Evolutionary conservation across 2,113 vertebrate species (phyloP).

Genomic region (Lepisosteus oculatus): DNA sequence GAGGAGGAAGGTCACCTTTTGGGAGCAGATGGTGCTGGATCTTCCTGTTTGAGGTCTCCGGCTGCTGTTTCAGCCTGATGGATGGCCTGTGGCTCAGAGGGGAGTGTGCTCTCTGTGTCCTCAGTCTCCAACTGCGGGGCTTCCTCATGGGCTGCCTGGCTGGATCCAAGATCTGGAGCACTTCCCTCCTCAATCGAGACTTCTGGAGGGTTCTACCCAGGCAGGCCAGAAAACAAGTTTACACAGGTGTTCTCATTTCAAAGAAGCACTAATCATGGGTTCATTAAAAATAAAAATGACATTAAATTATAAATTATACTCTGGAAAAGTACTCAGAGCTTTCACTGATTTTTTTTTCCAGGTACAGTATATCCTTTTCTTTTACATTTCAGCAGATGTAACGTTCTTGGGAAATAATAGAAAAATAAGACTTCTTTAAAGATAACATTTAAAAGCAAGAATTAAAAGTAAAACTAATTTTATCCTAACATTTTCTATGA

Average conservation of each 20-base stretch:
- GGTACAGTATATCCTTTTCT: too few relatives aligned
- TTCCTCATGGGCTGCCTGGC: background rate
- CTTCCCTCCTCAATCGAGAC: background rate
- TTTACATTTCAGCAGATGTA: too few relatives aligned
- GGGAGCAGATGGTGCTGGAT: background rate
- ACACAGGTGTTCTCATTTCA: background rate
- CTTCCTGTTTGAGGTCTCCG: background rate
- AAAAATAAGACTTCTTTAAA: too few relatives aligned
- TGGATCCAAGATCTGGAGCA: background rate
- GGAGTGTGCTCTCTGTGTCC: background rate
- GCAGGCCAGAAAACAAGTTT: background rate
- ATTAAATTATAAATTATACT: too few relatives aligned
- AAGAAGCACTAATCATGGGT: too few relatives aligned
- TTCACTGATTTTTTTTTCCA: too few relatives aligned
- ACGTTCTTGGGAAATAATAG: too few relatives aligned
- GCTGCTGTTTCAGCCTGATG: background rate
- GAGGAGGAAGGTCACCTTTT: background rate
- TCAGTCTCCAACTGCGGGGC: background rate
- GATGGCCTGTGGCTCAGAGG: background rate
- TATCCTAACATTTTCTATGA: too few relatives aligned
- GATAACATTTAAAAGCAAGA: too few relatives aligned
- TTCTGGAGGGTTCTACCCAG: constrained; percentile 31
- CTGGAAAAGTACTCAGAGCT: too few relatives aligned
- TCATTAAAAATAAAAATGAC: too few relatives aligned
- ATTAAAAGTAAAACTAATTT: too few relatives aligned